These are phyloP conservation scores for Microcaecilia unicolor DNA, from an alignment of 2,797 vertebrate genomes.

Conservation along the genomic window DNA sequence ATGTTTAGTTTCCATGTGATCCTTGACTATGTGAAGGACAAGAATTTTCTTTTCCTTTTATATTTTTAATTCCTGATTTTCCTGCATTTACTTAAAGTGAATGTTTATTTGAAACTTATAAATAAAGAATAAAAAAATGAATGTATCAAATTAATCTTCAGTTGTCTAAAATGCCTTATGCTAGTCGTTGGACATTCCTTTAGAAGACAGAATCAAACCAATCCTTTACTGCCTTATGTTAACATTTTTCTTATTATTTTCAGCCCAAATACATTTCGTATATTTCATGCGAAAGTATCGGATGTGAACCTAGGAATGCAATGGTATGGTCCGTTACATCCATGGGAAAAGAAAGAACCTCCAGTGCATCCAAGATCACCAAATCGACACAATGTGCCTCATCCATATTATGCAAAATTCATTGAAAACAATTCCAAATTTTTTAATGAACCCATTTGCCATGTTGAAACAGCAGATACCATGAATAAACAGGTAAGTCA, in stretches of 20 bases:
- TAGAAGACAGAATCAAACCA: no score
- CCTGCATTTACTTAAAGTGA: no score
- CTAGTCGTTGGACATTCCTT: no score
- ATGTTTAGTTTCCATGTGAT: no score
- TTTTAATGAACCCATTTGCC: conserved; percentile 26
- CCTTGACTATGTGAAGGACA: no score
- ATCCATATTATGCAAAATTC: conserved; percentile 23
- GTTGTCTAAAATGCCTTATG: conserved; percentile 1
- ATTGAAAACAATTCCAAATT: conserved; percentile 29
- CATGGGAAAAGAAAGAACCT: conserved; percentile 4
- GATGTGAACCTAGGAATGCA: conserved; percentile 9
- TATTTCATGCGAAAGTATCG: conserved; percentile 17
- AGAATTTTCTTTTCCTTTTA: no score
- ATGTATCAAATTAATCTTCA: neutral
- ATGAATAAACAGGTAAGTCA: conserved; percentile 15
- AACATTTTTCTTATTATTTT: conserved; percentile 16
- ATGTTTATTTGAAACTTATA: no score
- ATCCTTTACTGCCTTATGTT: no score
- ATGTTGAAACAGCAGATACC: conserved; percentile 10
- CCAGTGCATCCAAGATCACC: neutral
- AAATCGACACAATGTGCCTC: conserved; percentile 19
- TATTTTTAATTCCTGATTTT: no score
- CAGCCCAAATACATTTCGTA: conserved; percentile 18
- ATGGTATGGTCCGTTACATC: no score
- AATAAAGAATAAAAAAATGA: no score